These are phyloP conservation scores for Parelbella ahira DNA, from an alignment of 2,888 invertebrate genomes.

Conservation along the genomic window DNA sequence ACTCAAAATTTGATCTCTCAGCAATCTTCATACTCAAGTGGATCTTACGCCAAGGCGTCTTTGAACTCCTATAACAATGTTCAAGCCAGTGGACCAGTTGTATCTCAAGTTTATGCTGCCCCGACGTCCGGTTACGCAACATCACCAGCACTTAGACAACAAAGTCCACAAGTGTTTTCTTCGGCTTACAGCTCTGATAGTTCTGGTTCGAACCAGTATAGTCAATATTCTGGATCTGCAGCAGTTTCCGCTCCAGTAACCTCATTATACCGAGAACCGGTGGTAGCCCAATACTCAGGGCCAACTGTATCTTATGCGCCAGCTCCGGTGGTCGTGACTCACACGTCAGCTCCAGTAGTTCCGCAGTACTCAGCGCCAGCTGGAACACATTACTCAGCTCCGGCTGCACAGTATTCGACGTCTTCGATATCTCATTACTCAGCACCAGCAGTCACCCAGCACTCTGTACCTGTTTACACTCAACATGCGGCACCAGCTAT, in stretches of 20 bases:
- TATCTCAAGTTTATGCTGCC: slow-evolving; percentile 69
- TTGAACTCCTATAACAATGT: slow-evolving; percentile 55
- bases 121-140: slow-evolving; percentile 59
- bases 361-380: slow-evolving; percentile 52
- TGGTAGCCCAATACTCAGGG: slow-evolving; percentile 33
- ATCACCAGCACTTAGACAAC: slow-evolving; percentile 50
- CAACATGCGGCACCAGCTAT: slow-evolving; percentile 34
- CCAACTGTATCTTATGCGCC: slow-evolving; percentile 27
- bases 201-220: slow-evolving; percentile 39
- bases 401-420: slow-evolving; percentile 33
- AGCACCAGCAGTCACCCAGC: slow-evolving; percentile 28
- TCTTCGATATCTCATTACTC: slow-evolving; percentile 38
- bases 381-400: slow-evolving; percentile 30
- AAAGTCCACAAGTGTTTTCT: slow-evolving; percentile 33
- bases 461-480: slow-evolving; percentile 26
- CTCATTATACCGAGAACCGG: slow-evolving; percentile 31
- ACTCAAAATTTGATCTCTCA: slow-evolving; percentile 58
- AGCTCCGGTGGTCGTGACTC: slow-evolving; percentile 22
- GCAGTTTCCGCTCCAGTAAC: slow-evolving; percentile 28
- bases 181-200: slow-evolving; percentile 24
- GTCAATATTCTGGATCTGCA: slow-evolving; percentile 36
- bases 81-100: slow-evolving; percentile 62
- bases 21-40: slow-evolving; percentile 45
- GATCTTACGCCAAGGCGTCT: slow-evolving; percentile 64
- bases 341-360: slow-evolving; percentile 14